These are phyloP conservation scores for Amblyjoppa proteus DNA, from an alignment of 2,888 invertebrate species.

Conservation along the genomic window DNA sequence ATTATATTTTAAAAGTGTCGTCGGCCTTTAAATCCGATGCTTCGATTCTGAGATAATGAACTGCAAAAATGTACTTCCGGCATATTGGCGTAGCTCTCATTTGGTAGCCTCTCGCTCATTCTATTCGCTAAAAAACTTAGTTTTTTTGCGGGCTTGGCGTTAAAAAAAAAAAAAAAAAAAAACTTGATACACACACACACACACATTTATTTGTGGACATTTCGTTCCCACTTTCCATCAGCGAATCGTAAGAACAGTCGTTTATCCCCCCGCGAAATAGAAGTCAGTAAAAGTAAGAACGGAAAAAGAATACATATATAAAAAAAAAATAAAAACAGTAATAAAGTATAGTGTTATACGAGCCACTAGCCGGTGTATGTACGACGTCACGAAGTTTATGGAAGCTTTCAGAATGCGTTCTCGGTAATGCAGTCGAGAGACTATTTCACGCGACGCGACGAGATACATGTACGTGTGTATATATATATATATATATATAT, in stretches of 20 bases:
- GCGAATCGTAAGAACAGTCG: conserved; percentile 37
- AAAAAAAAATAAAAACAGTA: conserved; percentile 1
- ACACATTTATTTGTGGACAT: conserved; percentile 21
- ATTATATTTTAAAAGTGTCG: too few species aligned
- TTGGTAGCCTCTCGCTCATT: too few species aligned
- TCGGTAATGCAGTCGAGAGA: conserved; percentile 42
- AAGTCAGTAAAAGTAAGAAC: conserved; percentile 7
- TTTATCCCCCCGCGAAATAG: conserved; percentile 43
- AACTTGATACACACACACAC: too few species aligned
- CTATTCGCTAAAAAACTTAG: too few species aligned
- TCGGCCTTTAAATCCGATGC: too few species aligned
- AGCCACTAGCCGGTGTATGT: neutral
- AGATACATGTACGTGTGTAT: neutral
- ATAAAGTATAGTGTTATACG: neutral
- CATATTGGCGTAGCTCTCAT: too few species aligned
- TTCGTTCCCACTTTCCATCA: conserved; percentile 24
- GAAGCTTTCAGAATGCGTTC: conserved; percentile 55
- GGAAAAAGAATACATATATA: neutral
- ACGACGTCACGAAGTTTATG: conserved; percentile 43
- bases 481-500: neutral
- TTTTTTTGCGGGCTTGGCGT: too few species aligned
- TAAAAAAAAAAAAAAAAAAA: too few species aligned
- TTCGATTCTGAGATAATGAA: too few species aligned
- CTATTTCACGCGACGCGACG: conserved; percentile 35
- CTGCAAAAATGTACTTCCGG: too few species aligned